A percentile compares a stretch with the other conserved stretches of the same genome.
These are phyloP conservation scores for Eulemur coronatus DNA, from an alignment of 2,797 vertebrate genomes.

Conservation along the genomic window DNA sequence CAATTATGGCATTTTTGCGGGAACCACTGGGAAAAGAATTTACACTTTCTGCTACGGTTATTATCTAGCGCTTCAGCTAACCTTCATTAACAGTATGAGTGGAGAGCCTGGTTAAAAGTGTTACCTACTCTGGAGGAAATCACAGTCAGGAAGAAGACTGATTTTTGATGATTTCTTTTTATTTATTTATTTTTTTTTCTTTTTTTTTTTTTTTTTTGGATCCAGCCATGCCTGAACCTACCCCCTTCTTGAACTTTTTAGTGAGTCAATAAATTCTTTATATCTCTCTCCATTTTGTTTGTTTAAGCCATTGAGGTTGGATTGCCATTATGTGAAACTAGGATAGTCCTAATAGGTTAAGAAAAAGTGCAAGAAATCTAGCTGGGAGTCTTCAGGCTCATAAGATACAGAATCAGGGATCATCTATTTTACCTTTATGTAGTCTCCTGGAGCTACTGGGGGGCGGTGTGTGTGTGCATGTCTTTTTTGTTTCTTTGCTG, in stretches of 20 bases:
- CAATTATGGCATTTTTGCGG: not conserved
- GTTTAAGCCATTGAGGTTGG: not conserved
- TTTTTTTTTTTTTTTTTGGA: not conserved
- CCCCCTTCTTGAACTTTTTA: not conserved
- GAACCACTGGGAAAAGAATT: not conserved
- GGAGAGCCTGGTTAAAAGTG: not conserved
- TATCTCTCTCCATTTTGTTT: not conserved
- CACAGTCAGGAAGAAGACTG: not conserved
- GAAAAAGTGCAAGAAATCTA: not conserved
- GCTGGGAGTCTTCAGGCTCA: not conserved
- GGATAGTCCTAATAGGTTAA: not conserved
- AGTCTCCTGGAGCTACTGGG: not conserved
- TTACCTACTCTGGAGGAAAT: not conserved
- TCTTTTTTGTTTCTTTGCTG: not conserved
- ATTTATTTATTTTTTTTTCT: no score
- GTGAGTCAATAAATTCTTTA: not conserved
- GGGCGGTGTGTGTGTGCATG: not conserved
- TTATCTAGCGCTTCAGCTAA: not conserved
- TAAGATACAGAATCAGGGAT: not conserved
- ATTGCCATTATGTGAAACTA: not conserved
- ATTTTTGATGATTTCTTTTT: not conserved
- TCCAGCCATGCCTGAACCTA: not conserved
- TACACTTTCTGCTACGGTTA: not conserved
- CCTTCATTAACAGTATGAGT: not conserved
- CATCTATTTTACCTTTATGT: not conserved